Conservation (phyloP, 2,888 invertebrate genomes). For the Petrolisthes cinctipes region DNA sequence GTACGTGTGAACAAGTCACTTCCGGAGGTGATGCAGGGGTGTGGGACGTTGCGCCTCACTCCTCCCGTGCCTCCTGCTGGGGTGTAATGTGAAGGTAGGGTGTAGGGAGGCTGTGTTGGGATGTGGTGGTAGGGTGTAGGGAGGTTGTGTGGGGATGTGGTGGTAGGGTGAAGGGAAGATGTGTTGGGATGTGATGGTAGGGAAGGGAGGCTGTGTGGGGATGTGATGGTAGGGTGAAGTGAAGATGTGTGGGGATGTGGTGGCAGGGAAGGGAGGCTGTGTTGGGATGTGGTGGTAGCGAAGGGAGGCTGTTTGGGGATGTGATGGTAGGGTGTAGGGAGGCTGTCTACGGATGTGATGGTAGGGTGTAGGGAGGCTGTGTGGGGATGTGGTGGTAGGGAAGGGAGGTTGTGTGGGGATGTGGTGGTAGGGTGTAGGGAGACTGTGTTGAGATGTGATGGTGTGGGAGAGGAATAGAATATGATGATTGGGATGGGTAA, state of each 20-base stretch:
- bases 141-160: background rate
- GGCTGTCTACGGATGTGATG: background rate
- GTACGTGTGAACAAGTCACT: slow-evolving; percentile 57
- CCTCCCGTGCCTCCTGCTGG: background rate
- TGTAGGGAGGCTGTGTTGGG: background rate
- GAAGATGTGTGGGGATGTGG: background rate
- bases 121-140: background rate
- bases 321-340: background rate
- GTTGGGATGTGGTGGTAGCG: background rate
- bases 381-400: slow-evolving; percentile 3
- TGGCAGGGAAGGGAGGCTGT: background rate
- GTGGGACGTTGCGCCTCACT: background rate
- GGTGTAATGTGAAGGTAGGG: too few relatives aligned
- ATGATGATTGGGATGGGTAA: too few relatives aligned
- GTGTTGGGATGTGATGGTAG: slow-evolving; percentile 8
- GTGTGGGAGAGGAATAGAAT: too few relatives aligned
- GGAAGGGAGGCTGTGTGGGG: too few relatives aligned
- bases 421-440: background rate
- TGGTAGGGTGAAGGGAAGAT: background rate
- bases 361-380: background rate
- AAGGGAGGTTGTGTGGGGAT: too few relatives aligned
- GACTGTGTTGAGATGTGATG: background rate
- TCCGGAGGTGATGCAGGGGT: slow-evolving; percentile 33
- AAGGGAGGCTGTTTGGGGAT: background rate
- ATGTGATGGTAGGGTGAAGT: too few relatives aligned